phyloP scores from a whole-genome alignment of 1,140 invertebrate genomes.

The Drosophila takahashii region DNA sequence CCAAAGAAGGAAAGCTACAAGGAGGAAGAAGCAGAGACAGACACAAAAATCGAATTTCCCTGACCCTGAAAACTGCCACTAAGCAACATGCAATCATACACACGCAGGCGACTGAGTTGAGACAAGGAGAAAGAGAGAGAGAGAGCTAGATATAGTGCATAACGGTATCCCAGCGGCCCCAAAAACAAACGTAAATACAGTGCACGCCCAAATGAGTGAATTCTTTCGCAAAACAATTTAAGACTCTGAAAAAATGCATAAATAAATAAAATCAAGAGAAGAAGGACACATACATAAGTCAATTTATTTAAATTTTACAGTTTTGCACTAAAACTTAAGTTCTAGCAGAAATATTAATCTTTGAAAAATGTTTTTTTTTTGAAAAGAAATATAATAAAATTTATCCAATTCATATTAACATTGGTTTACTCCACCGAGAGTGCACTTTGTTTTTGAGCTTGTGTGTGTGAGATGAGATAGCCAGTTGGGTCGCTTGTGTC shows the following conservation, averaged over 20 bases:
- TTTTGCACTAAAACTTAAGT: no score
- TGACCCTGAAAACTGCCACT: slow-evolving; percentile 75
- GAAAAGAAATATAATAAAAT: no score
- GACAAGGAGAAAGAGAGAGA: slow-evolving; percentile 1
- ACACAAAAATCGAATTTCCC: slow-evolving; percentile 76
- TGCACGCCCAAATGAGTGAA: neutral
- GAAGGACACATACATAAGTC: no score
- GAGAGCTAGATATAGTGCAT: slow-evolving; percentile 55
- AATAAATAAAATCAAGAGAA: no score
- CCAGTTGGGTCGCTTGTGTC: slow-evolving; percentile 43
- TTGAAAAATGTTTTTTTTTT: no score
- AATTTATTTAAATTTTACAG: no score
- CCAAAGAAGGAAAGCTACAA: slow-evolving; percentile 38
- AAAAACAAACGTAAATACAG: slow-evolving; percentile 41
- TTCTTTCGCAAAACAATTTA: neutral
- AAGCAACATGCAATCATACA: slow-evolving; percentile 46
- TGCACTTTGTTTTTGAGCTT: neutral
- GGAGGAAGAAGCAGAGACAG: slow-evolving; percentile 19
- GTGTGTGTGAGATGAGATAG: slow-evolving; percentile 44
- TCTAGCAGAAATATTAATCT: neutral
- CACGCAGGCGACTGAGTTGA: slow-evolving; percentile 1
- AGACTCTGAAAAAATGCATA: no score
- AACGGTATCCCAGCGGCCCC: slow-evolving; percentile 63
- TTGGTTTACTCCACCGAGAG: neutral
- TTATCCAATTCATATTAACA: no score